Evolutionary conservation across 2,797 vertebrate genomes (phyloP).

Genomic region (Hyperoplus lanceolatus): DNA sequence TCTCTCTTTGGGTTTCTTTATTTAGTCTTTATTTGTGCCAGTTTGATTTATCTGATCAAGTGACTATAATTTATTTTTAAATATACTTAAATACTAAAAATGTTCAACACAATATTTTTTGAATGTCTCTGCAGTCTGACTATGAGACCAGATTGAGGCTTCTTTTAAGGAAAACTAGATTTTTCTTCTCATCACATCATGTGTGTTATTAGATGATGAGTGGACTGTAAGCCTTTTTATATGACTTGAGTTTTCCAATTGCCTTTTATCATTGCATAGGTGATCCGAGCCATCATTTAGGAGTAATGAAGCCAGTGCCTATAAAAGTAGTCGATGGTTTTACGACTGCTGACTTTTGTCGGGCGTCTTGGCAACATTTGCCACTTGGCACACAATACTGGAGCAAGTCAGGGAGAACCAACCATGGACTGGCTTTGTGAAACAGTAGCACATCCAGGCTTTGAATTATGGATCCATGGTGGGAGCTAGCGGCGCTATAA

Average conservation of each 20-base stretch:
- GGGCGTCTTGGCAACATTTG: slow-evolving; percentile 56
- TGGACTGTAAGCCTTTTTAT: neutral
- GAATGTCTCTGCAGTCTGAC: neutral
- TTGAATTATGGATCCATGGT: slow-evolving; percentile 78
- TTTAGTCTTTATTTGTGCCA: neutral
- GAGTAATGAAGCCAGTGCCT: slow-evolving; percentile 52
- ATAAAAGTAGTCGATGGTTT: slow-evolving; percentile 45
- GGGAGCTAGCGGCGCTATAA: slow-evolving; percentile 65
- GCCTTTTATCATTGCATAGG: slow-evolving; percentile 47
- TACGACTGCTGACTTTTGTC: slow-evolving; percentile 67
- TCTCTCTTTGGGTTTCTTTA: neutral
- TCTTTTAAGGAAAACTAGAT: neutral
- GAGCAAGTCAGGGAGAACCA: slow-evolving; percentile 51
- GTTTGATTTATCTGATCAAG: neutral
- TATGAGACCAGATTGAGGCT: neutral
- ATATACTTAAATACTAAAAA: neutral
- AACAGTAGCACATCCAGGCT: slow-evolving; percentile 70
- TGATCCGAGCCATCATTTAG: slow-evolving; percentile 30
- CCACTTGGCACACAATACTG: slow-evolving; percentile 56
- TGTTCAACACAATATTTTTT: slow-evolving; percentile 1
- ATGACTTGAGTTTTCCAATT: slow-evolving; percentile 30
- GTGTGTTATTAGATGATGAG: neutral
- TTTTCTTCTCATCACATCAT: neutral
- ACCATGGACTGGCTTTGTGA: slow-evolving; percentile 47
- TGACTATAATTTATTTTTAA: neutral